A percentile compares a stretch with the other conserved stretches of the same genome.
phyloP scores from a whole-genome alignment of 2,797 vertebrate species.

The Falco biarmicus region DNA sequence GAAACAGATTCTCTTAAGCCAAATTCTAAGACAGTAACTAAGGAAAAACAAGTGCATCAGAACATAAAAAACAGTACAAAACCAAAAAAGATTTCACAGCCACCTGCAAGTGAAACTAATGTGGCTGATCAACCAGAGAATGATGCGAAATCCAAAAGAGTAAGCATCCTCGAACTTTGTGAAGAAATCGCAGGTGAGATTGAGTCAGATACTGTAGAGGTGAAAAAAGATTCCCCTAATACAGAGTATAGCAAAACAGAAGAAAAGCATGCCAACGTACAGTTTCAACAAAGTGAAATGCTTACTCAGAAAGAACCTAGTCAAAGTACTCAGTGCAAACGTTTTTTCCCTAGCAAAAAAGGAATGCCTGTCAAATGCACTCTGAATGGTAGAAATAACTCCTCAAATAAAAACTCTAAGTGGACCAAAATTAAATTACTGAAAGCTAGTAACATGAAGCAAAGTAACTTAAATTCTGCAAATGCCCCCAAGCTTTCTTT shows the following conservation, averaged over 20 bases:
- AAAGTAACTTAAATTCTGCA: slow-evolving; percentile 79
- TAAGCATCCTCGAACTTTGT: slow-evolving; percentile 95
- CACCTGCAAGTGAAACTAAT: slow-evolving; percentile 82
- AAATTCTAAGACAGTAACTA: slow-evolving; percentile 46
- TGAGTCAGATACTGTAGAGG: slow-evolving; percentile 93
- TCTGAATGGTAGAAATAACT: slow-evolving; percentile 88
- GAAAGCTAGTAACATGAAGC: slow-evolving; percentile 89
- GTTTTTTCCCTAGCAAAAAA: slow-evolving; percentile 94
- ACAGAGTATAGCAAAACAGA: slow-evolving; percentile 63
- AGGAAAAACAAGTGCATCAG: slow-evolving; percentile 58
- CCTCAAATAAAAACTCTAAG: slow-evolving; percentile 85
- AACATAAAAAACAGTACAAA: slow-evolving; percentile 76
- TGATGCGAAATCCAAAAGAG: slow-evolving; percentile 82
- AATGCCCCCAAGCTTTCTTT: slow-evolving; percentile 61
- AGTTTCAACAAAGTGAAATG: slow-evolving; percentile 54
- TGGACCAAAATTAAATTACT: slow-evolving; percentile 97
- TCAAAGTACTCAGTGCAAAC: slow-evolving; percentile 82
- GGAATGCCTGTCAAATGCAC: slow-evolving; percentile 88
- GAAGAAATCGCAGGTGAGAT: slow-evolving; percentile 98
- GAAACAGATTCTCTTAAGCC: slow-evolving; percentile 37
- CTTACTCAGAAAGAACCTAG: slow-evolving; percentile 67
- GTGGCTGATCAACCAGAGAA: slow-evolving; percentile 76
- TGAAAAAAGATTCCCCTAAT: slow-evolving; percentile 82
- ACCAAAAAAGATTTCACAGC: slow-evolving; percentile 81
- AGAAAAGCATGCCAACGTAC: slow-evolving; percentile 46